Percentiles rank a stretch among this genome's conserved stretches.
phyloP scores from a whole-genome alignment of 2,113 vertebrate species.

The Corythoichthys haematopterus region DNA sequence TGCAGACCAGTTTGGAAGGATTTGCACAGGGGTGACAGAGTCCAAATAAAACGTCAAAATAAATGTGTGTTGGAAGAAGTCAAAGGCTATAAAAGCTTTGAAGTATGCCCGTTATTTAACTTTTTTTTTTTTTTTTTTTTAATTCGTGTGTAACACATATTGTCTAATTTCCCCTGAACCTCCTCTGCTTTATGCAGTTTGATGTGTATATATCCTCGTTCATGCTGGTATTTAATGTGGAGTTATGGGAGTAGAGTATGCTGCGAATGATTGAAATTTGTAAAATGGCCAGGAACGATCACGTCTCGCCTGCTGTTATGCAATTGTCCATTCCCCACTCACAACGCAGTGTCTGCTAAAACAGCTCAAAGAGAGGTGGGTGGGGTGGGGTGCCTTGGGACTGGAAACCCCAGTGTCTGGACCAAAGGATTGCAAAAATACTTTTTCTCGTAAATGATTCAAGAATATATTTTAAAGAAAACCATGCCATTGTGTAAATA shows the following conservation, averaged over 20 bases:
- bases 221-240: conserved; percentile 63
- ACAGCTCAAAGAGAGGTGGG: conserved; percentile 28
- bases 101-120: conserved; percentile 15
- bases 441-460: conserved; percentile 58
- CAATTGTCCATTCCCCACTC: conserved; percentile 65
- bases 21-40: conserved; percentile 3
- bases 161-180: conserved; percentile 28
- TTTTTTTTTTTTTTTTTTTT: conserved; percentile 9
- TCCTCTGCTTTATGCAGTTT: conserved; percentile 46
- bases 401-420: conserved; percentile 65
- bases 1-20: conserved; percentile 15
- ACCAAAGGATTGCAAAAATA: conserved; percentile 48
- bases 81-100: conserved; percentile 2
- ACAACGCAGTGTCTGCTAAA: conserved; percentile 65
- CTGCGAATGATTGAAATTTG: conserved; percentile 71
- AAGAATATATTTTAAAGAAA: conserved; percentile 46
- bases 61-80: conserved; percentile 7
- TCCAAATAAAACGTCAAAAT: neutral
- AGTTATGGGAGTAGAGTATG: conserved; percentile 65
- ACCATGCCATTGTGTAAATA: conserved; percentile 33
- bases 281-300: conserved; percentile 64
- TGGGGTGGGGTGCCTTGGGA: neutral
- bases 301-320: conserved; percentile 68
- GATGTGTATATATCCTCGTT: conserved; percentile 64
- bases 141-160: conserved; percentile 10